phyloP scores from a whole-genome alignment of 2,797 vertebrate genomes.

The Poeciliopsis infans region DNA sequence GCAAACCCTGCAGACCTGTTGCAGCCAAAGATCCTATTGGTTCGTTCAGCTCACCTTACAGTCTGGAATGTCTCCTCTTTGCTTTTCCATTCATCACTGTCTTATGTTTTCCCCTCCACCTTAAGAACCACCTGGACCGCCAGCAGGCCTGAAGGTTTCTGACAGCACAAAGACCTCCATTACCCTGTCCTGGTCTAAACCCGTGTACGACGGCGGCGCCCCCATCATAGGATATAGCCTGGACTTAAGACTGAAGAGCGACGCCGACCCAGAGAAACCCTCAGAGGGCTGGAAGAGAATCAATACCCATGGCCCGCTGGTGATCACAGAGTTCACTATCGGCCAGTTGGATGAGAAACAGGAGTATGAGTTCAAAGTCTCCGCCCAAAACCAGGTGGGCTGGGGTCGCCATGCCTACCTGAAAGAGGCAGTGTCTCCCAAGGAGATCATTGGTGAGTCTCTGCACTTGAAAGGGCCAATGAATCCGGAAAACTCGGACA shows the following conservation, averaged over 20 bases:
- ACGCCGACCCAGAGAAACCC: conserved; percentile 82
- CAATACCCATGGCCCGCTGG: conserved; percentile 89
- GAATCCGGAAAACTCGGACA: too few relatives aligned
- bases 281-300: conserved; percentile 95
- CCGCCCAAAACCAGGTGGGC: conserved; percentile 96
- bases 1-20: conserved; percentile 94
- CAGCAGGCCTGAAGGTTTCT: conserved; percentile 89
- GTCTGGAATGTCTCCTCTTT: not conserved
- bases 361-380: conserved; percentile 96
- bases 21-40: conserved; percentile 97
- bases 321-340: conserved; percentile 93
- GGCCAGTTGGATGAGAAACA: conserved; percentile 90
- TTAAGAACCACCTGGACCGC: conserved; percentile 96
- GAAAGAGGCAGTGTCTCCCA: conserved; percentile 93
- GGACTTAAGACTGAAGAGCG: conserved; percentile 91
- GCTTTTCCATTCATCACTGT: not conserved
- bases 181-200: conserved; percentile 93
- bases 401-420: conserved; percentile 94
- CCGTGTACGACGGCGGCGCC: conserved; percentile 95
- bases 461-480: accelerated
- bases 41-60: conserved; percentile 64
- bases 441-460: conserved; percentile 91
- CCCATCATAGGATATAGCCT: conserved; percentile 94
- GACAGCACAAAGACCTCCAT: conserved; percentile 95
- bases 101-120: not conserved